Evolutionary conservation across 2,113 vertebrate species (phyloP).

Genomic region (Polypterus senegalus): DNA sequence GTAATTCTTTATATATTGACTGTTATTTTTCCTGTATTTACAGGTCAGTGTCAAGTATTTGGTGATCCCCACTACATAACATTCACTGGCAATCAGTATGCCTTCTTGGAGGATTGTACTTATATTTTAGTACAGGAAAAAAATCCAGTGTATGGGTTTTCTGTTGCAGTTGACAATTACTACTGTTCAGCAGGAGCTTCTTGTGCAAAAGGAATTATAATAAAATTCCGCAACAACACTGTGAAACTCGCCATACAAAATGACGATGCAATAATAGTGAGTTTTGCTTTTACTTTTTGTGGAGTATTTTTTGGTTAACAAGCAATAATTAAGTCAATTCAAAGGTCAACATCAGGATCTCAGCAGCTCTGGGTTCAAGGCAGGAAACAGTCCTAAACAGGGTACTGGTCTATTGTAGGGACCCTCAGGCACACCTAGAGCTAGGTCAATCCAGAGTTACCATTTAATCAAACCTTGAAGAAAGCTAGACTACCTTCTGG

Average conservation of each 20-base stretch:
- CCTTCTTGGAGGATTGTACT: slow-evolving; percentile 40
- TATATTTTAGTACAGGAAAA: slow-evolving; percentile 46
- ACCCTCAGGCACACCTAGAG: too few relatives aligned
- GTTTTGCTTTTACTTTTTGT: background rate
- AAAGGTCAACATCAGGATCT: too few relatives aligned
- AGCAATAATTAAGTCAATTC: too few relatives aligned
- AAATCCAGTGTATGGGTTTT: slow-evolving; percentile 26
- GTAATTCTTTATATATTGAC: background rate
- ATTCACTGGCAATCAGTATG: slow-evolving; percentile 34
- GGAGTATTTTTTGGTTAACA: background rate
- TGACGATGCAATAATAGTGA: slow-evolving; percentile 20
- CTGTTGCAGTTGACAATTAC: slow-evolving; percentile 45
- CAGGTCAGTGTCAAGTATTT: slow-evolving; percentile 46
- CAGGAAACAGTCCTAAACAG: too few relatives aligned
- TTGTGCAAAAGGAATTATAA: slow-evolving; percentile 35
- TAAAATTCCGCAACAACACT: slow-evolving; percentile 32
- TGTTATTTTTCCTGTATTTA: slow-evolving; percentile 4
- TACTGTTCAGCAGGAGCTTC: slow-evolving; percentile 26
- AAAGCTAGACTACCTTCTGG: too few relatives aligned
- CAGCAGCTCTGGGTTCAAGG: too few relatives aligned
- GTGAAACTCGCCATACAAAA: slow-evolving; percentile 27
- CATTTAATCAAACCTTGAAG: too few relatives aligned
- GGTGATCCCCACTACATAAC: slow-evolving; percentile 55
- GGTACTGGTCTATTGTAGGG: too few relatives aligned
- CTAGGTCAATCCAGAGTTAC: too few relatives aligned